Evolutionary conservation across 35 echinoderm and acorn worm species (phyloP), one percentile per base, ranked within the genome.

Genomic region (Acanthaster planci): DNA sequence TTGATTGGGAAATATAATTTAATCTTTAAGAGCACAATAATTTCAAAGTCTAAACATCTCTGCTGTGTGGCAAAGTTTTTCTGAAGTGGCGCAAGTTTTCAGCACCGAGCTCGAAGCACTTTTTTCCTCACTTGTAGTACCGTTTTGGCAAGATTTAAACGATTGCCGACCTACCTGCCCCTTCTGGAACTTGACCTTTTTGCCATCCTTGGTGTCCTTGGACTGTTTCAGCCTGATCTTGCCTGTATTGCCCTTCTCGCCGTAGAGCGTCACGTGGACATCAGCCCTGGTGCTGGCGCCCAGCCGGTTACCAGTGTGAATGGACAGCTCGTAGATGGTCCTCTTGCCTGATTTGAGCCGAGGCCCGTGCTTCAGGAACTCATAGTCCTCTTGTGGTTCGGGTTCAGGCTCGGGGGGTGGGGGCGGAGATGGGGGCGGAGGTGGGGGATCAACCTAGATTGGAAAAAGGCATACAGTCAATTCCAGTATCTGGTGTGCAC

Each of bases 201-300:
- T 86, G 47, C 68, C 80, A 56, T 86, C 58, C 40, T 90, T 82
- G n/a, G 56, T 79, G 32, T 91, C 96, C 56, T 76, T 88, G 2
- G 96, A 77, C 36, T 99, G 96, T 34, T 94, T 99, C 31, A 99
- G 86, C 55, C 94, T 99, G 78, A 99, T 99, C 89, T 99, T 99
- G 15, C 96, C 96, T 37, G 96, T 94, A 56, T 99, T 99, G 1
- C 96, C 96, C 60, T 88, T 94, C 80, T 91, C 89, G 52, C 96
- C 96, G 56, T 91, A 99, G 21, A 99, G 80, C 6, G 86, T 99
- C 19, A 99, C 83, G 76, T 90, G 89, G 14, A 99, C 86, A 80
- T 99, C 96, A 2, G 96, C 96, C 72, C 81, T 94, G 6, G 96
- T 99, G 68, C 92, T 91, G 4, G 96, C 96, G n/a, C 96, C 96